These are phyloP conservation scores for Sylvia borin DNA, from an alignment of 2,797 vertebrate genomes.

Conservation along the genomic window DNA sequence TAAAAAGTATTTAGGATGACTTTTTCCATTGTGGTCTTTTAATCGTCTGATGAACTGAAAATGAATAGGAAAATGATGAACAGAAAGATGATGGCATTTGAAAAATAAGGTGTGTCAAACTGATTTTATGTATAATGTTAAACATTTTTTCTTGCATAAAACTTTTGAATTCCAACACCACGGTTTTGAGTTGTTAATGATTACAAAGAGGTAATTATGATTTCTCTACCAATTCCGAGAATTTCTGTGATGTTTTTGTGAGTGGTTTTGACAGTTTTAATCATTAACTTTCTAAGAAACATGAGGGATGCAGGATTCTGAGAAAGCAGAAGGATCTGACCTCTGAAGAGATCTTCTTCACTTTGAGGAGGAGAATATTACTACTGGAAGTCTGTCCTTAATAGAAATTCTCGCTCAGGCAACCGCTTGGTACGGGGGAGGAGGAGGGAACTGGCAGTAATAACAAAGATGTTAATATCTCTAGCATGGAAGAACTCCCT, in stretches of 20 bases:
- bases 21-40: conserved; percentile 30
- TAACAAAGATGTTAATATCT: conserved; percentile 59
- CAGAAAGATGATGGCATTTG: background rate
- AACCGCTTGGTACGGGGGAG: background rate
- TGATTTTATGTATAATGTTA: conserved; percentile 24
- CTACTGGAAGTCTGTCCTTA: conserved; percentile 30
- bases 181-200: background rate
- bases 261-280: background rate
- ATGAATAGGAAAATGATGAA: background rate
- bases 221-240: background rate
- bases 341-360: background rate
- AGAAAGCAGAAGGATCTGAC: conserved; percentile 41
- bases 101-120: conserved; percentile 23
- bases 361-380: conserved; percentile 4
- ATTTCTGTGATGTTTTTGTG: background rate
- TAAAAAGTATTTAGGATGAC: background rate
- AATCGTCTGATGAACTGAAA: background rate
- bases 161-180: background rate
- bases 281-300: conserved; percentile 20
- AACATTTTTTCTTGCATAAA: conserved; percentile 8
- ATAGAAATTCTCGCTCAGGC: conserved; percentile 20
- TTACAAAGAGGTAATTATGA: background rate
- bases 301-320: background rate
- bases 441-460: conserved; percentile 61
- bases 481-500: conserved; percentile 15